Evolutionary conservation across 2,888 invertebrate genomes (phyloP).

Genomic region (Epinotia demarniana): DNA sequence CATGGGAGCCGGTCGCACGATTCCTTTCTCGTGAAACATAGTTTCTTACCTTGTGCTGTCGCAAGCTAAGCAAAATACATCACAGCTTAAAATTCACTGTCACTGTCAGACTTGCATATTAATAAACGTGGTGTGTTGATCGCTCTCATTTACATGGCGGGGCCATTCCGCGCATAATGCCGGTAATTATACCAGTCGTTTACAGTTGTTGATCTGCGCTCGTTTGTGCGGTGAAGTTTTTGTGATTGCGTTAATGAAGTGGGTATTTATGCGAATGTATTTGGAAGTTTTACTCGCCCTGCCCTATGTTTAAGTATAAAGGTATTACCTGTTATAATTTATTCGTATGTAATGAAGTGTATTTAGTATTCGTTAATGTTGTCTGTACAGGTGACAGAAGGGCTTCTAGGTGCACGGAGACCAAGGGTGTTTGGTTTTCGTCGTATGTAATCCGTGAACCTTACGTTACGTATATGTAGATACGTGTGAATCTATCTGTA

Average conservation of each 20-base stretch:
- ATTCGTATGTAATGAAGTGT: background rate
- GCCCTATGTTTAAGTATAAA: background rate
- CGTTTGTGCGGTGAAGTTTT: slow-evolving; percentile 22
- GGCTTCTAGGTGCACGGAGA: no score
- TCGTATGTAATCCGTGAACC: no score
- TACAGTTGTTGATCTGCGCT: slow-evolving; percentile 28
- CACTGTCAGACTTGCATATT: slow-evolving; percentile 27
- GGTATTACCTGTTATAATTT: background rate
- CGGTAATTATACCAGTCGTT: slow-evolving; percentile 26
- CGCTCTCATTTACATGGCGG: slow-evolving; percentile 19
- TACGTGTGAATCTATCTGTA: no score
- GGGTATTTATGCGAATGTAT: slow-evolving; percentile 25
- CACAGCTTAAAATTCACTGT: slow-evolving; percentile 19
- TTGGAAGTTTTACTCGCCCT: background rate
- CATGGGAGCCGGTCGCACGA: no score
- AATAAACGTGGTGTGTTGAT: slow-evolving; percentile 26
- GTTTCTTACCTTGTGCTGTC: background rate
- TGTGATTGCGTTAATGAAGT: slow-evolving; percentile 28
- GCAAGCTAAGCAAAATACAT: background rate
- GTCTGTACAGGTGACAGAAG: no score
- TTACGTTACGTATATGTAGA: no score
- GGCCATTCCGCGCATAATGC: slow-evolving; percentile 16
- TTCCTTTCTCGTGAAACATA: background rate
- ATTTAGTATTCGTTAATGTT: background rate
- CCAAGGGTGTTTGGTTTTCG: no score